Evolutionary conservation across 2,888 invertebrate species (phyloP).

Genomic region (Emmelina monodactyla): DNA sequence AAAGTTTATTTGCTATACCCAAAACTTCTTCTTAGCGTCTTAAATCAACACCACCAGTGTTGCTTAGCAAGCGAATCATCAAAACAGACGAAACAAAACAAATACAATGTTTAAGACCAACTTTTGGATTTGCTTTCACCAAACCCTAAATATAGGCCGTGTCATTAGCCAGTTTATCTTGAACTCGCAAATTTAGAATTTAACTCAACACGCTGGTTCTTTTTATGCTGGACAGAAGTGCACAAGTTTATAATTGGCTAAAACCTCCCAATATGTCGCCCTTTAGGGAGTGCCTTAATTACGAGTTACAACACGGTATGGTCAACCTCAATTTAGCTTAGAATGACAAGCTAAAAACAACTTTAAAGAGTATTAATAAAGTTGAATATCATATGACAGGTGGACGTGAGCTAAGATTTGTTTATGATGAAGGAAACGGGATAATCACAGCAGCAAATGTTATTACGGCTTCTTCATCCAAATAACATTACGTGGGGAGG

Average conservation of each 20-base stretch:
- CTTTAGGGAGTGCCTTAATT: slow-evolving; percentile 40
- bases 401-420: neutral
- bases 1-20: too few species aligned
- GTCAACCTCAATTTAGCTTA: neutral
- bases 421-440: neutral
- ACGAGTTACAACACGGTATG: slow-evolving; percentile 24
- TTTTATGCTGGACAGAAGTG: slow-evolving; percentile 24
- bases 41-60: too few species aligned
- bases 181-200: slow-evolving; percentile 16
- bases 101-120: slow-evolving; percentile 41
- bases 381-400: neutral
- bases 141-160: slow-evolving; percentile 38
- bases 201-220: slow-evolving; percentile 19
- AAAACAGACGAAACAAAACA: slow-evolving; percentile 27
- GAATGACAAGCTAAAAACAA: neutral
- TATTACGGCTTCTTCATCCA: too few species aligned
- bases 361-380: neutral
- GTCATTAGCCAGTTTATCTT: slow-evolving; percentile 19
- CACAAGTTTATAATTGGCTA: slow-evolving; percentile 60
- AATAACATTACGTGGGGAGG: too few species aligned
- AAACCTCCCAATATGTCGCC: slow-evolving; percentile 43
- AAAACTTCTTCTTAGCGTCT: too few species aligned
- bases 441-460: neutral
- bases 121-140: slow-evolving; percentile 48
- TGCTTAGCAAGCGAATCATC: too few species aligned